These are phyloP conservation scores for Resseliella maxima DNA, from an alignment of 2,888 invertebrate genomes.

Conservation along the genomic window DNA sequence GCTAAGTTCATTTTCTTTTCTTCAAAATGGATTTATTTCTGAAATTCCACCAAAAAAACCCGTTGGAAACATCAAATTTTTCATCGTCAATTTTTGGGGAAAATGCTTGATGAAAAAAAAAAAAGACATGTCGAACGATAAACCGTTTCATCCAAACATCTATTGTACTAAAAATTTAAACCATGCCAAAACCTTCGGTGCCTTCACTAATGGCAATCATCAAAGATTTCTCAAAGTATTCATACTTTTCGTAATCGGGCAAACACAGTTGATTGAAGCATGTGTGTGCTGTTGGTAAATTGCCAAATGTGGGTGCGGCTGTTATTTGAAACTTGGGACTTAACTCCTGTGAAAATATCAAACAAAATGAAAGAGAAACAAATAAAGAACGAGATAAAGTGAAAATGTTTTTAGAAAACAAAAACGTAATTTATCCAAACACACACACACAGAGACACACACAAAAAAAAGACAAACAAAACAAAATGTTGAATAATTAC, in stretches of 20 bases:
- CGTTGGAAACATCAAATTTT: no score
- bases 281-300: constrained; percentile 93
- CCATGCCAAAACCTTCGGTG: constrained; percentile 88
- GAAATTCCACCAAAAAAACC: no score
- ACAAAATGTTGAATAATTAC: constrained; percentile 60
- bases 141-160: no score
- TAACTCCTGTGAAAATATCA: constrained; percentile 75
- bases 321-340: constrained; percentile 93
- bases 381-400: constrained; percentile 27
- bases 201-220: constrained; percentile 95
- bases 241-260: constrained; percentile 94
- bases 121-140: no score
- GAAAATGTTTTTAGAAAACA: not conserved
- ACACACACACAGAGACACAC: not conserved
- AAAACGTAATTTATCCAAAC: no score
- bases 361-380: no score
- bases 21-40: no score
- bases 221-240: constrained; percentile 90
- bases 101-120: no score
- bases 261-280: constrained; percentile 97
- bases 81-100: not conserved
- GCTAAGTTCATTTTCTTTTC: no score
- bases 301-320: constrained; percentile 89
- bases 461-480: not conserved
- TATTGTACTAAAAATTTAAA: constrained; percentile 60